Evolutionary conservation across 1,140 invertebrate genomes (phyloP).

Genomic region (Drosophila lowei): DNA sequence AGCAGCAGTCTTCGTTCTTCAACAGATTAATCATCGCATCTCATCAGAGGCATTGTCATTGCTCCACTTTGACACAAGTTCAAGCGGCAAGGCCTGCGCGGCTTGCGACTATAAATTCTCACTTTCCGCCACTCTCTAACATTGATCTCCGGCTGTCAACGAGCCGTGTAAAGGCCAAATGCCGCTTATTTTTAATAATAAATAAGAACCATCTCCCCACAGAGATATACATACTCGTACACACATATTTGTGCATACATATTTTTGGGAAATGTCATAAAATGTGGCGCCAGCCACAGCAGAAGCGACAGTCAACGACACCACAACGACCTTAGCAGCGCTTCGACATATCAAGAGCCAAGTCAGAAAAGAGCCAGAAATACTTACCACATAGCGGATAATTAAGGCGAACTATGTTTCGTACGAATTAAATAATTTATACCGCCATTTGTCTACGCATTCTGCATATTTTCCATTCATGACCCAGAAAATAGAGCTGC

Average conservation of each 20-base stretch:
- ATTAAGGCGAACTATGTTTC: slow-evolving; percentile 54
- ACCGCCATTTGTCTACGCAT: slow-evolving; percentile 71
- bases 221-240: slow-evolving; percentile 12
- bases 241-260: slow-evolving; percentile 21
- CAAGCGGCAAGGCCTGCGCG: slow-evolving; percentile 69
- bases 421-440: slow-evolving; percentile 73
- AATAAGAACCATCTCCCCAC: slow-evolving; percentile 20
- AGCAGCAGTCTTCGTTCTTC: background rate
- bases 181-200: slow-evolving; percentile 72
- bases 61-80: slow-evolving; percentile 73
- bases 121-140: slow-evolving; percentile 48
- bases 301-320: slow-evolving; percentile 68
- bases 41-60: slow-evolving; percentile 51
- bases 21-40: slow-evolving; percentile 17
- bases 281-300: slow-evolving; percentile 62
- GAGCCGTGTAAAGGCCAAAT: slow-evolving; percentile 70
- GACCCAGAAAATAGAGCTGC: slow-evolving; percentile 62
- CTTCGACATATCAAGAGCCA: background rate
- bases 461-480: slow-evolving; percentile 69
- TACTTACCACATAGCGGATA: slow-evolving; percentile 44
- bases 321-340: slow-evolving; percentile 48
- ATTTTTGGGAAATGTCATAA: slow-evolving; percentile 59
- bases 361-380: slow-evolving; percentile 26
- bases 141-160: slow-evolving; percentile 76
- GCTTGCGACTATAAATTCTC: slow-evolving; percentile 37